Base-by-base conservation (phyloP, 2,797 vertebrate genomes). In the Myotis planiceps region DNA sequence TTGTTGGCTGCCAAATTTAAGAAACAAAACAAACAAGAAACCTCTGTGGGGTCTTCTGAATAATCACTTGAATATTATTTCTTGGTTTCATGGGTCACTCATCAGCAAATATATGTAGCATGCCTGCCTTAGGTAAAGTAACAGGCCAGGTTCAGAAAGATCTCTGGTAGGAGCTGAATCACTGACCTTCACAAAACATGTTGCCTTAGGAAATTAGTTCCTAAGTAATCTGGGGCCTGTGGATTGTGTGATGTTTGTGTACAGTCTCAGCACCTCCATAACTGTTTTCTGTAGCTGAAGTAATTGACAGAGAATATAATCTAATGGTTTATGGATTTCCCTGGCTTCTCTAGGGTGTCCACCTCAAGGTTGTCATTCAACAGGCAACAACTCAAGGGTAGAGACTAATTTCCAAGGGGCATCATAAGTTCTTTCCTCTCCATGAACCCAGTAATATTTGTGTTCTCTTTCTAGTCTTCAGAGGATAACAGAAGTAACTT, bases 61-160 rank as follows among this genome's bases (percentile, higher is more conserved):
- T 82, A 86, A 82, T 32, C 82, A 88, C 42, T 39, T 65, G 21
- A 90, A 86, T 86, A 39, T 69, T 69, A 74, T 91, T 82, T 91
- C 32, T 92, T 65, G 6, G 14, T 76, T 90, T 84, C 49, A 34
- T 34, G 19, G 9, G 45, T 78, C 65, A 51, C 74, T 92, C 27
- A 23, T 39, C 51, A 82, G 90, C 66, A 94, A 51, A 63, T 27
- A 63, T 23, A 47, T 7, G n/a, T n/a, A 55, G 23, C 53, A 19
- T 39, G 23, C 9, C 55, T 90, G 9, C 29, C 9, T 84, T 68
- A 49, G 34, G 34, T 80, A 90, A 84, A 86, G 4, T 74, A 78
- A 80, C 4, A 75, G 53, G 71, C 49, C 9, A 53, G 5, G 12
- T 90, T 51, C 21, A 80, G 75, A 65, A 75, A 34, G 27, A 65